These are phyloP conservation scores for Hyperopisus bebe DNA, from an alignment of 2,113 vertebrate genomes.

Conservation along the genomic window DNA sequence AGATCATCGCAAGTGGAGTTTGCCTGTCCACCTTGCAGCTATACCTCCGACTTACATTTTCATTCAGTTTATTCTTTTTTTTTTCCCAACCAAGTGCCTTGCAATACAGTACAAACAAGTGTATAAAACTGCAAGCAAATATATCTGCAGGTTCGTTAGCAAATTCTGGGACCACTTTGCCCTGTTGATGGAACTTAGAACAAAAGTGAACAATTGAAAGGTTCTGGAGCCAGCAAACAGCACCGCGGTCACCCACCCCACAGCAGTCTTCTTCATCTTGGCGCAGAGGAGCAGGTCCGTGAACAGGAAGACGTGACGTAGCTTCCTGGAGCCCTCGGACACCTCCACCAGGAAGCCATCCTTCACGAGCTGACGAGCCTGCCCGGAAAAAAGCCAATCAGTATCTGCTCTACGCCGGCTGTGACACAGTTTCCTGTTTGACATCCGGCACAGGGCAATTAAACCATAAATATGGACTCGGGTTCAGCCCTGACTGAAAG, in stretches of 20 bases:
- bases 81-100: neutral
- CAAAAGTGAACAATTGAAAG: neutral
- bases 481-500: neutral
- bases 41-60: neutral
- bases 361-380: constrained; percentile 93
- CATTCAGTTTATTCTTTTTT: neutral
- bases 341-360: constrained; percentile 96
- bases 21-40: neutral
- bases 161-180: neutral
- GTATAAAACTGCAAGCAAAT: neutral
- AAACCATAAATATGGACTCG: neutral
- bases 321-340: constrained; percentile 88
- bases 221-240: neutral
- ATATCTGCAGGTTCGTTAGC: neutral
- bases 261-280: constrained; percentile 90
- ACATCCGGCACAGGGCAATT: neutral
- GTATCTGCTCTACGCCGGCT: neutral
- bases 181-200: neutral
- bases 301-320: constrained; percentile 97
- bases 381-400: constrained; percentile 21
- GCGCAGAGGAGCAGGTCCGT: constrained; percentile 94
- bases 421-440: constrained; percentile 24
- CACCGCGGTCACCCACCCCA: constrained; percentile 65
- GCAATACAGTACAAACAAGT: neutral
- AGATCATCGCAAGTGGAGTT: neutral